Evolutionary conservation across 2,888 invertebrate species (phyloP).

Genomic region (Cloeon dipterum): DNA sequence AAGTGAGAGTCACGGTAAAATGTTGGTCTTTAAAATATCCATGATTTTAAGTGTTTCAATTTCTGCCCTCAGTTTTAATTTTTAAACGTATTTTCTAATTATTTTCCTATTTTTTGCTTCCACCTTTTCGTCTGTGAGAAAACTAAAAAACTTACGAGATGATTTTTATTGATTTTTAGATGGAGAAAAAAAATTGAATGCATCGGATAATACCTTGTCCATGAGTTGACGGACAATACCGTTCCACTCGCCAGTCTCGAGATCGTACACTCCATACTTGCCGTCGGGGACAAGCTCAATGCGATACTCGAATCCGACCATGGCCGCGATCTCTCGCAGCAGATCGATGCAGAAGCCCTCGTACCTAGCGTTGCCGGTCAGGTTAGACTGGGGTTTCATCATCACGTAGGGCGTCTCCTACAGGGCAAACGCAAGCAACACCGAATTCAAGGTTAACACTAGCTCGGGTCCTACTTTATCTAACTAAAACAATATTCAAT

Average conservation of each 20-base stretch:
- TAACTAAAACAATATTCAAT: too few species aligned
- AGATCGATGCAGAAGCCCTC: conserved; percentile 55
- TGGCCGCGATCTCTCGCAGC: conserved; percentile 32
- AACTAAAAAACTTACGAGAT: too few species aligned
- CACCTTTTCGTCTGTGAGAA: too few species aligned
- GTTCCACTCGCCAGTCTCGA: conserved; percentile 51
- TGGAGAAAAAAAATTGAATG: too few species aligned
- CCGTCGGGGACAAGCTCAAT: conserved; percentile 38
- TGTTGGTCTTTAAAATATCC: too few species aligned
- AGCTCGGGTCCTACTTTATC: too few species aligned
- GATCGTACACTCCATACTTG: conserved; percentile 50
- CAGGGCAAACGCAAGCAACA: conserved; percentile 4
- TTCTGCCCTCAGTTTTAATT: too few species aligned
- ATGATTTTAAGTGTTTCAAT: too few species aligned
- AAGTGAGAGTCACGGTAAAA: too few species aligned
- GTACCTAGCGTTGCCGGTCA: conserved; percentile 36
- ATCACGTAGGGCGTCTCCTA: conserved; percentile 34
- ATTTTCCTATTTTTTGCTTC: too few species aligned
- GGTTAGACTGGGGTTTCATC: conserved; percentile 19
- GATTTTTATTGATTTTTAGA: not conserved
- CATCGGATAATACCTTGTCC: conserved; percentile 40
- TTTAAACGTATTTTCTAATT: too few species aligned
- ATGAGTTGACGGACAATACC: conserved; percentile 39
- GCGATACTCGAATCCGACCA: conserved; percentile 41
- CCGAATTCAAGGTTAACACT: too few species aligned